Evolutionary conservation across 2,888 invertebrate genomes (phyloP), one percentile per base, ranked within the genome.

Genomic region (Tipula vernalis): DNA sequence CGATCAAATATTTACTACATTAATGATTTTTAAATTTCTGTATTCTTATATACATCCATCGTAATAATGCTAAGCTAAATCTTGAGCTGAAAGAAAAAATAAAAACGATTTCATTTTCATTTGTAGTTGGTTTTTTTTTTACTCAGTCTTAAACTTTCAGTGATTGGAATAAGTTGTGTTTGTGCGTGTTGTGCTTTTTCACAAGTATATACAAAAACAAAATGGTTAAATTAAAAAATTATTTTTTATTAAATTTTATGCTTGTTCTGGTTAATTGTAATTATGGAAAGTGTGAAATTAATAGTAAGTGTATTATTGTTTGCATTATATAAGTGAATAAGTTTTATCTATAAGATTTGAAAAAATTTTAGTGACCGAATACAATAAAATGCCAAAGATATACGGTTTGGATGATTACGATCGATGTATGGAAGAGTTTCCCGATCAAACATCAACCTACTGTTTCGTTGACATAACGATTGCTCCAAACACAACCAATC

Each of bases 321-420:
- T 15, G 3, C 8, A n/a, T 15, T 15, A 57, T 8, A 57, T 51
- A 51, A 51, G 47, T 28, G 28, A 28, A 28, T 28, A 28, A 28
- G 2, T 28, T 28, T 0, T 28, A 28, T 28, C 28, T 28, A 28
- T 1, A 28, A 28, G 28, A 28, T 28, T 28, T 28, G 28, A 28
- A 28, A 28, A 28, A 28, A 6, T 85, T 85, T 18, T n/a, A 86
- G 86, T 51, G 36, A 86, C 91, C 83, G 89, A 90, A 87, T 91
- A 91, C 88, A 90, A 90, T 83, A 89, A 90, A 89, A 91, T 91
- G 91, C 91, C 91, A 44, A 89, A 89, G 18, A 88, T 91, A 3
- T 90, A 90, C 87, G 88, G 89, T 47, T 89, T 91, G 86, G 91
- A 91, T 87, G 90, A 91, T 88, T 91, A 91, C 36, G 91, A 91